phyloP scores from a whole-genome alignment of 2,113 vertebrate genomes.

The Rhagologus leucostigma region DNA sequence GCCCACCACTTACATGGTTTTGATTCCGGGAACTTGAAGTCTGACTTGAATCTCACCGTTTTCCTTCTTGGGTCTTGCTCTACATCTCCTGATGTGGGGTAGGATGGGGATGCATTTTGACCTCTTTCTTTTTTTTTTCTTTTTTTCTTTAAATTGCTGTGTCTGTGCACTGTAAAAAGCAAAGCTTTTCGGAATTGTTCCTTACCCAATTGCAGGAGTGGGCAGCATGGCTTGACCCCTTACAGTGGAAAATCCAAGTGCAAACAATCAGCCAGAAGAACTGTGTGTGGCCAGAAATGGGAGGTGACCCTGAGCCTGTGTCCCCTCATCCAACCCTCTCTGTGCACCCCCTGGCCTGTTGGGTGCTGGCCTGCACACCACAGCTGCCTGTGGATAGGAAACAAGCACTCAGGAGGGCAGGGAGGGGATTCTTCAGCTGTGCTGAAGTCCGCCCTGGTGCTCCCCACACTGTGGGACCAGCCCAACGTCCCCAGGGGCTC shows the following conservation, averaged over 20 bases:
- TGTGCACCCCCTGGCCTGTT: rapidly evolving
- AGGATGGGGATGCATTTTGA: neutral
- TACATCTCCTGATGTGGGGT: neutral
- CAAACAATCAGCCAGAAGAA: neutral
- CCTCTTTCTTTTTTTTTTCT: neutral
- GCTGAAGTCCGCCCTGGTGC: too few relatives aligned
- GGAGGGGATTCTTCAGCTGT: neutral
- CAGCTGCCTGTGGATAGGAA: neutral
- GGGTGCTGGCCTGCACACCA: neutral
- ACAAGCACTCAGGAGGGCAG: too few relatives aligned
- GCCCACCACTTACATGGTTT: rapidly evolving
- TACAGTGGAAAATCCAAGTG: neutral
- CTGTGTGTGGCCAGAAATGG: neutral
- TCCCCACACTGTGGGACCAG: neutral
- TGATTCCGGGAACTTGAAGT: neutral
- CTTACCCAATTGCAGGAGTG: neutral
- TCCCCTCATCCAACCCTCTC: neutral
- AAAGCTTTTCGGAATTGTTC: neutral
- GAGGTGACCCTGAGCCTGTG: rapidly evolving
- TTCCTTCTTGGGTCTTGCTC: neutral
- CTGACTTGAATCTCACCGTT: neutral
- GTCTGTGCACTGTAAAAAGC: neutral
- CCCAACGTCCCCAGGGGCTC: neutral
- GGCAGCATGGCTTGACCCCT: neutral
- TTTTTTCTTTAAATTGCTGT: neutral